Conservation (phyloP, 2,797 vertebrate species). For the Takifugu rubripes region DNA sequence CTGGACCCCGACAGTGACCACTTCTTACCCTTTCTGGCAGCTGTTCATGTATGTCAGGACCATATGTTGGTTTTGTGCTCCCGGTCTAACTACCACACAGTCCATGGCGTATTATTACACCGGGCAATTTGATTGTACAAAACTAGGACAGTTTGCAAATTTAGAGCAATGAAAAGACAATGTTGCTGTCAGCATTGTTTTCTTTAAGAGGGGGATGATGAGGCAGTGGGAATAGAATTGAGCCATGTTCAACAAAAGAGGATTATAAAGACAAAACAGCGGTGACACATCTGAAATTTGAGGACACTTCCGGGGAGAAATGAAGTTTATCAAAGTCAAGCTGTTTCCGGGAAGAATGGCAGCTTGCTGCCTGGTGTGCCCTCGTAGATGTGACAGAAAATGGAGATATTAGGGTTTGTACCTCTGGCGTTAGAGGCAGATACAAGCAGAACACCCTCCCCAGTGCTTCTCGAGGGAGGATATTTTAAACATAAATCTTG, state of each 20-base stretch:
- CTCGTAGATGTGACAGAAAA: slow-evolving; percentile 34
- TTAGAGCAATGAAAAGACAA: slow-evolving; percentile 47
- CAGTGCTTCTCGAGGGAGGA: slow-evolving; percentile 14
- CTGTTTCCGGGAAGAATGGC: slow-evolving; percentile 53
- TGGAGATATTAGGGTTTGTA: slow-evolving; percentile 23
- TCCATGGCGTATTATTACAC: slow-evolving; percentile 20
- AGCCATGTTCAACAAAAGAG: slow-evolving; percentile 55
- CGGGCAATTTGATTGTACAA: slow-evolving; percentile 35
- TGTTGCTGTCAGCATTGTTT: slow-evolving; percentile 55
- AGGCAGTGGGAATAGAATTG: slow-evolving; percentile 44
- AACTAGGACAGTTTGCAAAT: slow-evolving; percentile 43
- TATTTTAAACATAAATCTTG: slow-evolving; percentile 39
- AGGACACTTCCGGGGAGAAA: slow-evolving; percentile 66
- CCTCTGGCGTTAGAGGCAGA: slow-evolving; percentile 45
- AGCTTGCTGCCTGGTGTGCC: slow-evolving; percentile 7
- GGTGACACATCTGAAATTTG: slow-evolving; percentile 69
- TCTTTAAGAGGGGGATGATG: slow-evolving; percentile 43
- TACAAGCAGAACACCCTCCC: slow-evolving; percentile 26
- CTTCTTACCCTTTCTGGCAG: slow-evolving; percentile 55
- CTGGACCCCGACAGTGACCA: slow-evolving; percentile 12
- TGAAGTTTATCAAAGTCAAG: slow-evolving; percentile 60
- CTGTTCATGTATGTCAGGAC: slow-evolving; percentile 58
- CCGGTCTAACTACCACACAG: slow-evolving; percentile 39
- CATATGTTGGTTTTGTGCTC: slow-evolving; percentile 47
- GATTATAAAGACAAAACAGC: slow-evolving; percentile 71